Base-by-base conservation (phyloP, 2,113 vertebrate genomes). In the Petrocephalus microphthalmus region DNA sequence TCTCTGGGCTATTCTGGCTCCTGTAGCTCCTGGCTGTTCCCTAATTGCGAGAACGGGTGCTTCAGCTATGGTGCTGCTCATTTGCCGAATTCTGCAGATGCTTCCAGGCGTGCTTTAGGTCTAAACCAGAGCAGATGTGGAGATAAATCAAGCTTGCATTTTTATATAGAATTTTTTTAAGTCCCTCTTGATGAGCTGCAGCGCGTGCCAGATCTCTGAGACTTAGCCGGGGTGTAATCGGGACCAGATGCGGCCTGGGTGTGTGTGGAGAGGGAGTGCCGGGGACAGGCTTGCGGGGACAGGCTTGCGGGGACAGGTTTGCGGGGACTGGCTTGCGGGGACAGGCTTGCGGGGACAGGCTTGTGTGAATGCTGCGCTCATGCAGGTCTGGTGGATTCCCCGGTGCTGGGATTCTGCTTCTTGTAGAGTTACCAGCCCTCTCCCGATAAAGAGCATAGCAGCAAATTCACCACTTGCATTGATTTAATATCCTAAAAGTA, bases 61-160 rank as follows among this genome's bases (percentile, higher is more conserved):
- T 25, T 84, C 45, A 51, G 19, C 47, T 49, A 22, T 84, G 82
- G 5, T 49, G n/a, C 49, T 84, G 42, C 49, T 15, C 49, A 49
- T 52, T 84, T 84, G 20, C 22, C 52, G 8, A 84, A 84, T 84
- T 84, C 20, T 52, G 82, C 11, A 52, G 17, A 25, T 51, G 20
- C 22, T 84, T 78, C 71, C 71, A 78, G 33, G 42, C 71, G 6
- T 78, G 71, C 45, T 84, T 51, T 52, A 11, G 45, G n/a, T 52
- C 20, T 49, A 15, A 84, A 84, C 45, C 5, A 84, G 82, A 25
- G 47, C 82, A 84, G 82, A 84, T 52, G 82, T 10, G 3, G 47
- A 19, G 84, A 85, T 85, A 85, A 54, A 56, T 85, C 84, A 85
- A 54, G 33, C 84, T 85, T 29, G n/a, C 84, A 83, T 45, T n/a